A percentile compares a stretch with the other conserved stretches of the same genome.
Conservation (phyloP, 2,888 invertebrate genomes). For the Spialia ferax region DNA sequence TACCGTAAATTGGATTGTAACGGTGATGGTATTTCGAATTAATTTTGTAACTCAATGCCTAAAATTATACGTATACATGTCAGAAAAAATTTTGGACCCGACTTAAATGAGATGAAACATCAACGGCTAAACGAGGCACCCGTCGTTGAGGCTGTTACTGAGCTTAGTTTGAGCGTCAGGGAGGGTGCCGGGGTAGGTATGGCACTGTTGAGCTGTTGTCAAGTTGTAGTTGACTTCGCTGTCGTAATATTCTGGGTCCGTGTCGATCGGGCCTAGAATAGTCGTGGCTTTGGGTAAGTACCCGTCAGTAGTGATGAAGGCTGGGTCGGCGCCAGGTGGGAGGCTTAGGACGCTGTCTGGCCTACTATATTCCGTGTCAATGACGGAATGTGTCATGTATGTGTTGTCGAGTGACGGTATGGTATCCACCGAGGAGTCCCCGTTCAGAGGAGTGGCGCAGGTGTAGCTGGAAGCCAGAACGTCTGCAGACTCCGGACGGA, state of each 20-base stretch:
- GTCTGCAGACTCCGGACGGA: constrained; percentile 83
- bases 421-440: constrained; percentile 74
- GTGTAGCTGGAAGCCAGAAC: constrained; percentile 82
- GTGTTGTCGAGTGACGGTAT: constrained; percentile 73
- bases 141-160: constrained; percentile 86
- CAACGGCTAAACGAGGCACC: constrained; percentile 86
- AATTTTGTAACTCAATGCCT: constrained; percentile 60
- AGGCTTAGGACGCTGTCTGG: constrained; percentile 80
- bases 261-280: constrained; percentile 84
- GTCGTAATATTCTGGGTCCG: constrained; percentile 83
- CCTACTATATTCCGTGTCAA: constrained; percentile 73
- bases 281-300: constrained; percentile 78
- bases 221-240: constrained; percentile 83
- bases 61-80: constrained; percentile 78
- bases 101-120: constrained; percentile 49
- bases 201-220: constrained; percentile 80
- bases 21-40: constrained; percentile 80
- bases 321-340: constrained; percentile 65
- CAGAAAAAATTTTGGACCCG: constrained; percentile 79
- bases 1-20: constrained; percentile 51
- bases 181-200: constrained; percentile 79
- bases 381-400: constrained; percentile 71
- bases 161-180: constrained; percentile 80
- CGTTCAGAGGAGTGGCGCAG: constrained; percentile 72
- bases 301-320: constrained; percentile 74